Percentiles rank a stretch among this genome's conserved stretches.
Conservation (phyloP, 1,140 invertebrate genomes). For the Achroia grisella region DNA sequence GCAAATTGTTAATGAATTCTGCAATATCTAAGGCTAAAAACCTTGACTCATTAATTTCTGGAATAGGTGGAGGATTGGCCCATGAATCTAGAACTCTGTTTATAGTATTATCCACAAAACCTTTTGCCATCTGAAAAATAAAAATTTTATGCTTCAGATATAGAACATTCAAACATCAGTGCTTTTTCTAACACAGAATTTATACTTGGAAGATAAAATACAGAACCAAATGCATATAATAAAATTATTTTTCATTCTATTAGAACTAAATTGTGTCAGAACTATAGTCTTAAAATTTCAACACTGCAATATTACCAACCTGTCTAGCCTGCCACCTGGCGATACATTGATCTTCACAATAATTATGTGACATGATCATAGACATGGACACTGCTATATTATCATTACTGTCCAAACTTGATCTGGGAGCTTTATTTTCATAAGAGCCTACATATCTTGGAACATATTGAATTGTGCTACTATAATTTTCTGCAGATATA, state of each 20-base stretch:
- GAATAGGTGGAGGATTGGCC: slow-evolving; percentile 67
- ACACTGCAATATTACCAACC: slow-evolving; percentile 28
- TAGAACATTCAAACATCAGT: too few relatives aligned
- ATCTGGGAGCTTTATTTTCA: slow-evolving; percentile 23
- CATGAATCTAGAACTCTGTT: slow-evolving; percentile 80
- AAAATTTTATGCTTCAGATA: too few relatives aligned
- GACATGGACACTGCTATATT: slow-evolving; percentile 23
- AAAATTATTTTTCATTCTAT: too few relatives aligned
- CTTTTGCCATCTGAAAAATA: slow-evolving; percentile 74
- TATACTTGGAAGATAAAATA: too few relatives aligned
- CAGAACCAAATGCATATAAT: too few relatives aligned
- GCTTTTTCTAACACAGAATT: too few relatives aligned
- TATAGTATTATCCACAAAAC: slow-evolving; percentile 82
- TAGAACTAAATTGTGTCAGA: too few relatives aligned
- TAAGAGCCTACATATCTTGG: slow-evolving; percentile 49
- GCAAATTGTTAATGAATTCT: slow-evolving; percentile 71
- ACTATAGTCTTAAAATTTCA: too few relatives aligned
- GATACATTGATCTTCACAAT: slow-evolving; percentile 71
- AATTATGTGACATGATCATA: slow-evolving; percentile 30
- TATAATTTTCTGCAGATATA: slow-evolving; percentile 25
- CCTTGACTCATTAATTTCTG: slow-evolving; percentile 41
- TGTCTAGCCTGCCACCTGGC: slow-evolving; percentile 81
- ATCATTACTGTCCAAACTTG: slow-evolving; percentile 22
- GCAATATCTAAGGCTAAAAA: slow-evolving; percentile 67
- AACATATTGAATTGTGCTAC: slow-evolving; percentile 20